A percentile compares a stretch with the other conserved stretches of the same genome.
Conservation (phyloP, 30 jellyfish, hydroid and myxozoan genomes). For the Nemopilema nomurai region DNA sequence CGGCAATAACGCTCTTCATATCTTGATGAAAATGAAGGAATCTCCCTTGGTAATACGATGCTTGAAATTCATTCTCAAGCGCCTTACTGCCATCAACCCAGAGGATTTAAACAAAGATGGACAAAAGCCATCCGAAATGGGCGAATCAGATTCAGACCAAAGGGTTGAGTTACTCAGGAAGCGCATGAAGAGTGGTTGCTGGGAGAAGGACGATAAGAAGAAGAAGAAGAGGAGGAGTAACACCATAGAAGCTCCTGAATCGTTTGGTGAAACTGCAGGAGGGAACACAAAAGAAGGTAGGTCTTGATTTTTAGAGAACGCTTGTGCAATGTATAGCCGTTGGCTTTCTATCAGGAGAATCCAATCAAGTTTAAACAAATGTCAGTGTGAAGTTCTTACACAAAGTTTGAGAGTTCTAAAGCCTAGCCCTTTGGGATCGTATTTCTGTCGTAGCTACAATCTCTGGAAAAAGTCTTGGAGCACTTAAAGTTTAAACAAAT, state of each 20-base stretch:
- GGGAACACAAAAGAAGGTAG: not conserved
- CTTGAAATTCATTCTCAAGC: constrained; percentile 26
- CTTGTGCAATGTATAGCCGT: no score
- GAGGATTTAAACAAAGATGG: constrained; percentile 22
- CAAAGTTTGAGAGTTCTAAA: no score
- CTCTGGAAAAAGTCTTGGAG: no score
- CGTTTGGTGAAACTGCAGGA: constrained; percentile 6
- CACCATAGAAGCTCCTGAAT: not conserved
- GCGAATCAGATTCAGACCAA: constrained; percentile 7
- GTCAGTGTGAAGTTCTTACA: no score
- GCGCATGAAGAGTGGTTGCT: constrained; percentile 18
- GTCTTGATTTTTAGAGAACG: no score
- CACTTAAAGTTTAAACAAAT: no score
- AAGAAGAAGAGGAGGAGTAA: constrained; percentile 63
- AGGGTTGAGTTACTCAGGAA: constrained; percentile 30
- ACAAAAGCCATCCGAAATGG: constrained; percentile 35
- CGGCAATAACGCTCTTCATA: constrained; percentile 66
- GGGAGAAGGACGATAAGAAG: not conserved
- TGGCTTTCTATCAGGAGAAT: no score
- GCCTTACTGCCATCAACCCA: constrained; percentile 18
- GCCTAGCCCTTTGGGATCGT: no score
- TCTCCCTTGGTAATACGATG: constrained; percentile 16
- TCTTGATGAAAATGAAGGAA: constrained; percentile 35
- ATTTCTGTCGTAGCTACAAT: no score
- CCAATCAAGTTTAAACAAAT: no score